A percentile compares a stretch with the other conserved stretches of the same genome.
These are phyloP conservation scores for Limnephilus auricula DNA, from an alignment of 2,888 invertebrate genomes.

Conservation along the genomic window DNA sequence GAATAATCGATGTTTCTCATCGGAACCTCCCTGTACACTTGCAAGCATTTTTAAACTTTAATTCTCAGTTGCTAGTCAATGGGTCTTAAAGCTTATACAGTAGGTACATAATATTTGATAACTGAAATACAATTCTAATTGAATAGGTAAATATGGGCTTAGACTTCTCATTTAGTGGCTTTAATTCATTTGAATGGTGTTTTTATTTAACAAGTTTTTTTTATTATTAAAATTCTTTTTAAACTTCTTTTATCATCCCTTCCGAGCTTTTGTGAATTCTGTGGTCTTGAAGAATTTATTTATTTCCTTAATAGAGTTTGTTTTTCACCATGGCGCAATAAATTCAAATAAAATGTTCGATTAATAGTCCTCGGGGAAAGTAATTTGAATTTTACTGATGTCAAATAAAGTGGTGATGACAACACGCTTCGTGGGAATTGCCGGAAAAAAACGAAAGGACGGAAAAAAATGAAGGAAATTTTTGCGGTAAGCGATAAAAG, in stretches of 20 bases:
- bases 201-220: too few relatives aligned
- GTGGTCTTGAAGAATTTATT: constrained; percentile 7
- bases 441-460: neutral
- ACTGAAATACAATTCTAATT: too few relatives aligned
- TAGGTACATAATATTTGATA: too few relatives aligned
- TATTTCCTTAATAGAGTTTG: constrained; percentile 42
- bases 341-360: constrained; percentile 44
- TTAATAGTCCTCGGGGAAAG: constrained; percentile 26
- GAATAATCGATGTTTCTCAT: too few relatives aligned
- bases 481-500: neutral
- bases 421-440: neutral
- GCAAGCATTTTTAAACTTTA: too few relatives aligned
- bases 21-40: too few relatives aligned
- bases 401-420: constrained; percentile 17
- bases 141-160: too few relatives aligned
- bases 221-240: too few relatives aligned
- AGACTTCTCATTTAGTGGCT: too few relatives aligned
- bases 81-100: too few relatives aligned
- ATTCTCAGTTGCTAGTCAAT: too few relatives aligned
- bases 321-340: constrained; percentile 25
- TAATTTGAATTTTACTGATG: constrained; percentile 39
- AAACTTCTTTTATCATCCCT: neutral
- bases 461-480: neutral
- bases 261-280: neutral
- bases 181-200: too few relatives aligned